These are phyloP conservation scores for Eilema griseolum DNA, from an alignment of 2,888 invertebrate genomes.

Conservation along the genomic window DNA sequence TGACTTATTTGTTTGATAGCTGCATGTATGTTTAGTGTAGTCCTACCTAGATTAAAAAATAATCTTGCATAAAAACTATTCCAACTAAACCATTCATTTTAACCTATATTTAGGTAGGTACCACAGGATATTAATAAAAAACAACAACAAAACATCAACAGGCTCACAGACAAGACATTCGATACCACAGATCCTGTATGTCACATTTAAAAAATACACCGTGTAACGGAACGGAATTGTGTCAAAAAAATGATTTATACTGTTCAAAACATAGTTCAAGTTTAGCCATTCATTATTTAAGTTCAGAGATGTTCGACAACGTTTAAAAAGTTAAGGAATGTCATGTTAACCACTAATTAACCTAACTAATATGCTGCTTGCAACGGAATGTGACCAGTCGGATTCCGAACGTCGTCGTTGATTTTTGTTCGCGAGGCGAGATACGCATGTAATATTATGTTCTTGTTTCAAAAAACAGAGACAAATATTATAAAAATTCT, in stretches of 20 bases:
- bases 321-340: conserved; percentile 56
- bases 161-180: conserved; percentile 64
- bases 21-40: not conserved
- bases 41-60: not conserved
- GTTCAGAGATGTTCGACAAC: conserved; percentile 52
- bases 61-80: conserved; percentile 19
- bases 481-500: too few relatives aligned
- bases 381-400: conserved; percentile 65
- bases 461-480: conserved; percentile 16
- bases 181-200: conserved; percentile 80
- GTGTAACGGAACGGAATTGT: conserved; percentile 77
- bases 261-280: conserved; percentile 61
- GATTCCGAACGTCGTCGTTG: conserved; percentile 61
- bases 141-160: conserved; percentile 60
- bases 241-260: conserved; percentile 81
- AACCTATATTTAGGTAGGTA: conserved; percentile 43
- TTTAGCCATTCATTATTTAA: conserved; percentile 51
- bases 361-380: conserved; percentile 68
- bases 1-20: not conserved
- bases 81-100: conserved; percentile 38
- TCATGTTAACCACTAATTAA: conserved; percentile 77
- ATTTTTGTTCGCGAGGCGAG: conserved; percentile 47
- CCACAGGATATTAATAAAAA: conserved; percentile 68
- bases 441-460: conserved; percentile 32
- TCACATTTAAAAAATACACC: conserved; percentile 74